Percentiles rank a stretch among this genome's conserved stretches.
Evolutionary conservation across 2,888 invertebrate genomes (phyloP).

Genomic region (Ceramica pisi): DNA sequence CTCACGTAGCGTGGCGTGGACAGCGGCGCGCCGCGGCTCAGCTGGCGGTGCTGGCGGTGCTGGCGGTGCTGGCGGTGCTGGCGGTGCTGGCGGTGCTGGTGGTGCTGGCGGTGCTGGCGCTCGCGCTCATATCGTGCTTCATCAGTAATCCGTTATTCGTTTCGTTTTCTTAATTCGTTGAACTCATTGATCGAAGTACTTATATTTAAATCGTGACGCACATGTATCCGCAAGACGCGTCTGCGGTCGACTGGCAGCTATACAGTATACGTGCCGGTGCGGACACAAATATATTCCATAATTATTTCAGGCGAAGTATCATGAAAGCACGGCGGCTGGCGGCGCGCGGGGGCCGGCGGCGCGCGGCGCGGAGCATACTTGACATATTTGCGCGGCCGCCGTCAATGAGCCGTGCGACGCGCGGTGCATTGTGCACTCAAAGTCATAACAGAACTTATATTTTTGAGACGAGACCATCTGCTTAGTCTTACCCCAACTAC

Average conservation of each 20-base stretch:
- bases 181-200: constrained; percentile 9
- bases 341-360: background rate
- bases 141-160: constrained; percentile 4
- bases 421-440: background rate
- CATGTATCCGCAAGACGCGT: constrained; percentile 30
- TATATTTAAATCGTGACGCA: background rate
- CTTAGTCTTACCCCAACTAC: no score
- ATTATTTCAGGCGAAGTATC: constrained; percentile 63
- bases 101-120: no score
- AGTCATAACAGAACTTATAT: background rate
- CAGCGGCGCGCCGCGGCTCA: background rate
- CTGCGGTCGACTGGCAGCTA: constrained; percentile 50
- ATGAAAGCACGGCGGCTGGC: constrained; percentile 41
- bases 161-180: constrained; percentile 29
- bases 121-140: constrained; percentile 8
- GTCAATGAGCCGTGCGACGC: constrained; percentile 39
- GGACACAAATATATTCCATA: constrained; percentile 58
- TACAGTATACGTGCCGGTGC: constrained; percentile 30
- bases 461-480: background rate
- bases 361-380: constrained; percentile 13
- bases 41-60: no score
- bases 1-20: constrained; percentile 12
- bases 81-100: no score
- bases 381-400: constrained; percentile 33
- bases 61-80: no score